phyloP scores from a whole-genome alignment of 2,113 vertebrate genomes.

The Arenaria interpres region DNA sequence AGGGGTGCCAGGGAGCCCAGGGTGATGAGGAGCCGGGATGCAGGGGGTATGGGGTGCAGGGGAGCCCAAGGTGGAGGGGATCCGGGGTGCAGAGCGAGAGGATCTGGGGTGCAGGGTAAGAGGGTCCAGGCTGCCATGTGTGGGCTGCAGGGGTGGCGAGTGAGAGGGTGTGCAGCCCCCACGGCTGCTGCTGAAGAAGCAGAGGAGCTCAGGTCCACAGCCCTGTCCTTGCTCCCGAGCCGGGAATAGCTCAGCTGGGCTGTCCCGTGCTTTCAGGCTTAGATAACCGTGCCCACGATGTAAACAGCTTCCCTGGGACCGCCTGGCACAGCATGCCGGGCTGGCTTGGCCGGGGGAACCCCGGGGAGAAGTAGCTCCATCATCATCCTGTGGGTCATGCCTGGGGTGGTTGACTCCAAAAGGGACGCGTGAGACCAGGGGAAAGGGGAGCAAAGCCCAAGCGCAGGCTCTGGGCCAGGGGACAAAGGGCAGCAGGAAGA shows the following conservation, averaged over 20 bases:
- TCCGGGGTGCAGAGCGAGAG: background rate
- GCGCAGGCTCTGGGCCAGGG: background rate
- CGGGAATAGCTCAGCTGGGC: background rate
- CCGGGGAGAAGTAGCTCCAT: background rate
- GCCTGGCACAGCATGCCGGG: background rate
- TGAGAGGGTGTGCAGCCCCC: background rate
- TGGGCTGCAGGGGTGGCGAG: background rate
- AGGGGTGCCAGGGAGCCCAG: background rate
- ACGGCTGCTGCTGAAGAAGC: background rate
- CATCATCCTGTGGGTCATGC: background rate
- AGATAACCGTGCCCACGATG: background rate
- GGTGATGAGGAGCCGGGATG: no score
- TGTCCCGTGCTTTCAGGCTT: background rate
- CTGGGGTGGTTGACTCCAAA: background rate
- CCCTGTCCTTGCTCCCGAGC: background rate
- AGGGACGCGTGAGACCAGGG: background rate
- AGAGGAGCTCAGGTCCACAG: background rate
- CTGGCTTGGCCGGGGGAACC: background rate
- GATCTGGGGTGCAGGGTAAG: background rate
- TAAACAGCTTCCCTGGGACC: conserved; percentile 8
- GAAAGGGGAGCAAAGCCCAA: background rate
- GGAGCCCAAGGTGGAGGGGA: background rate
- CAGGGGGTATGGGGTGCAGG: no score
- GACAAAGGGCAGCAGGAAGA: background rate
- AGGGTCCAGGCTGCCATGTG: background rate